A percentile compares a stretch with the other conserved stretches of the same genome.
Evolutionary conservation across 92 coral and sea anemone species (phyloP).

Genomic region (Heliopora coerulea): DNA sequence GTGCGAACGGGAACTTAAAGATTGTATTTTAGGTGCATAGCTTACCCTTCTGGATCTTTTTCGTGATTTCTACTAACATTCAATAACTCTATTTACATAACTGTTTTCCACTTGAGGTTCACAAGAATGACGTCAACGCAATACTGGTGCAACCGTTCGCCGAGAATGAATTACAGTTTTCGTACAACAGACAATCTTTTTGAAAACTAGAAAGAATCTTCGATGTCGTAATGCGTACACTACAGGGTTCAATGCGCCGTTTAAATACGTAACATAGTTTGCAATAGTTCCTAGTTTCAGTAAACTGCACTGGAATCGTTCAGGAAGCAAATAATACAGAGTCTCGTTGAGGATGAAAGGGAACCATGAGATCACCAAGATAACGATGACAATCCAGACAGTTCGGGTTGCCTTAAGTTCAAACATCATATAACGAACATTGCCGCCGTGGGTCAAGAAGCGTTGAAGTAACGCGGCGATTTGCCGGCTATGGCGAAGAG

Average conservation of each 20-base stretch:
- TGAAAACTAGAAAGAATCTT: slow-evolving; percentile 5
- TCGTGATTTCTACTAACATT: too few relatives aligned
- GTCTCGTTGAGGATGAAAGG: slow-evolving; percentile 24
- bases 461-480: not conserved
- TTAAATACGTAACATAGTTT: slow-evolving; percentile 18
- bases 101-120: too few relatives aligned
- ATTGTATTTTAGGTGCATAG: too few relatives aligned
- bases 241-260: slow-evolving; percentile 19
- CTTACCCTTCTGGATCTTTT: too few relatives aligned
- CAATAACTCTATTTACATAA: too few relatives aligned
- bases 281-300: not conserved
- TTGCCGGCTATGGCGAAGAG: slow-evolving; percentile 2
- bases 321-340: not conserved
- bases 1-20: too few relatives aligned
- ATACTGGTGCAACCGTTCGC: not conserved
- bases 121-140: too few relatives aligned
- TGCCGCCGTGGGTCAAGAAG: not conserved
- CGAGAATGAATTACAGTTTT: not conserved
- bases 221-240: slow-evolving; percentile 12
- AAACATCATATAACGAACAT: slow-evolving; percentile 2
- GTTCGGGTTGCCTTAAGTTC: slow-evolving; percentile 10
- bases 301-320: not conserved
- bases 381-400: slow-evolving; percentile 6
- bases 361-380: not conserved
- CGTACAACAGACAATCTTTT: slow-evolving; percentile 11